These are phyloP conservation scores for Drosophila pseudotakahashii DNA, from an alignment of 2,888 invertebrate species.

Conservation along the genomic window DNA sequence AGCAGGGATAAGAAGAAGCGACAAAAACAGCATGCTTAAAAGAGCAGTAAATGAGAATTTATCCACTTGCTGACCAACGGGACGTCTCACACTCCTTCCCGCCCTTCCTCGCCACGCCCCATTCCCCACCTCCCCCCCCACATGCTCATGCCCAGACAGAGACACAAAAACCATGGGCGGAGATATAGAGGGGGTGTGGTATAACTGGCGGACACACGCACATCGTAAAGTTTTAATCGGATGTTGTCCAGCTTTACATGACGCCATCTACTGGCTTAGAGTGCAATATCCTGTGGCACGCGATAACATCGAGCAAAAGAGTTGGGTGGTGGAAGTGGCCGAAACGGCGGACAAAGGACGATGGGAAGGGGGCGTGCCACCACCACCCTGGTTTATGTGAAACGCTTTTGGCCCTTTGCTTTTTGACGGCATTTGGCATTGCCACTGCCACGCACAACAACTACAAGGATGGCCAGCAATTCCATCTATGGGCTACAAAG, in stretches of 20 bases:
- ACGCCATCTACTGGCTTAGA: conserved; percentile 81
- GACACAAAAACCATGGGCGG: conserved; percentile 1
- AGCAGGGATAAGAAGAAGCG: conserved; percentile 43
- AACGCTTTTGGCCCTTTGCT: conserved; percentile 67
- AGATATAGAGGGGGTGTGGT: conserved; percentile 5
- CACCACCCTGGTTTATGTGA: conserved; percentile 56
- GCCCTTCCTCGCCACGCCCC: background rate
- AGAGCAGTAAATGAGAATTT: conserved; percentile 81
- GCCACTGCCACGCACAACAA: conserved; percentile 28
- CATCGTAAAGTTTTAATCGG: conserved; percentile 80
- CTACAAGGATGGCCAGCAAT: conserved; percentile 33
- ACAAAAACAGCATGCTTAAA: conserved; percentile 78
- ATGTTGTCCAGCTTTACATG: conserved; percentile 79
- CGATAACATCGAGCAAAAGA: conserved; percentile 70
- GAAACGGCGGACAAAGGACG: conserved; percentile 26
- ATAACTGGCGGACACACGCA: conserved; percentile 63
- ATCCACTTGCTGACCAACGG: conserved; percentile 75
- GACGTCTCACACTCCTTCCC: conserved; percentile 17
- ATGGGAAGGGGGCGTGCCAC: background rate
- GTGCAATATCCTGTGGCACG: conserved; percentile 80
- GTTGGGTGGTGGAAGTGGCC: conserved; percentile 29
- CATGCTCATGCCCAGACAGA: conserved; percentile 5
- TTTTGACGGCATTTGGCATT: conserved; percentile 69
- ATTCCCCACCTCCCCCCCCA: background rate
- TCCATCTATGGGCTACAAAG: conserved; percentile 55